phyloP scores from a whole-genome alignment of 2,113 vertebrate species.

The Pseudorhombus dupliciocellatus region DNA sequence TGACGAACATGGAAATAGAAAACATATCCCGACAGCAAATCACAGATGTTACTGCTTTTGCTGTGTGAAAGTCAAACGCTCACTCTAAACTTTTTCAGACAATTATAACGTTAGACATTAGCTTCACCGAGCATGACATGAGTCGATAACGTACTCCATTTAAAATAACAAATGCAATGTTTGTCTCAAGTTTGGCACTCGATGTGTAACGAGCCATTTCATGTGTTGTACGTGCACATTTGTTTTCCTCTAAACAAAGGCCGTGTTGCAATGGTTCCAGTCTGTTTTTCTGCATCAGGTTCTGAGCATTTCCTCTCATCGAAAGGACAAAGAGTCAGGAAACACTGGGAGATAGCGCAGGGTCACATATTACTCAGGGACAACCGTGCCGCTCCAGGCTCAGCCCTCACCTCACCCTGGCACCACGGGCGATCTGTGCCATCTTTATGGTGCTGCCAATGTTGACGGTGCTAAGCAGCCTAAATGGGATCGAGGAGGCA shows the following conservation, averaged over 20 bases:
- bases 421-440: too few species aligned
- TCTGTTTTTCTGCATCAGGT: constrained; percentile 23
- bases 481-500: constrained; percentile 39
- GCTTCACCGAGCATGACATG: too few species aligned
- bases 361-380: background rate
- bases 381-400: constrained; percentile 7
- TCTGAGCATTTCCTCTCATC: constrained; percentile 25
- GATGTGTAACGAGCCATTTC: background rate
- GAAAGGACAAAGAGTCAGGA: constrained; percentile 41
- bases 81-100: background rate
- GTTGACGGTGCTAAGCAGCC: constrained; percentile 36
- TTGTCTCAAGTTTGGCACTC: background rate
- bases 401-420: too few species aligned
- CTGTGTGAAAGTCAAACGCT: constrained; percentile 1
- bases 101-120: background rate
- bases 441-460: constrained; percentile 12
- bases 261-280: background rate
- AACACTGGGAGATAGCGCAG: constrained; percentile 8
- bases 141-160: background rate
- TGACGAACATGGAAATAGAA: background rate
- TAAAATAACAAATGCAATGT: background rate
- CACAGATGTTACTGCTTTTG: background rate
- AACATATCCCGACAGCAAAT: background rate
- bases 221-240: background rate
- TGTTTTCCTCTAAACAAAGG: background rate